Base-by-base conservation (phyloP, 2,797 vertebrate genomes). In the Yasuhikotakia modesta region DNA sequence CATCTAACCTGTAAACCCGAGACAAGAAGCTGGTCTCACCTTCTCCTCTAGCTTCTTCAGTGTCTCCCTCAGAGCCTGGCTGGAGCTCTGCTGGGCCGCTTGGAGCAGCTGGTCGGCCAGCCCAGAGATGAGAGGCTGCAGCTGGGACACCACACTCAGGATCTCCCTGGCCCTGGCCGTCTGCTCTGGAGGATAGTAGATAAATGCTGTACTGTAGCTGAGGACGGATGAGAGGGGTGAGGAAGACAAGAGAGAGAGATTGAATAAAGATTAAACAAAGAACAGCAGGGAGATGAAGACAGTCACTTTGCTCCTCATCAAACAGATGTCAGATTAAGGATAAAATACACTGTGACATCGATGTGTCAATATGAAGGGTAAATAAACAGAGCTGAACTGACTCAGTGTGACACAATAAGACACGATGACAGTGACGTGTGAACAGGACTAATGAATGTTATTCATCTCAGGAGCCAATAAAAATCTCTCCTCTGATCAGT, bases 161-260 rank as follows among this genome's bases (percentile, higher is more conserved):
- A 99, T 95, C 93, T 98, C 96, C 86, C 96, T 96, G 84, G 97
- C 97, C 91, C 96, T 97, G 79, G 96, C 95, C 82, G 95, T 99
- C 91, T 97, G 96, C 93, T 98, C 96, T 70, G 97, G 97, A 87
- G 97, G 96, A 91, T 98, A 99, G 93, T 99, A 99, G 94, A 99
- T 99, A 89, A 95, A 98, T 21, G 95, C 94, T 52, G 96, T 96
- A 90, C 96, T 99, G 93, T 89, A 95, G 89, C 88, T 94, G 81
- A 22, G 19, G 48, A 22, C 70, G 24, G 68, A 11, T 17, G 43
- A 21, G 35, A 14, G 27, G 22, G 76, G 3, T 17, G 63, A 67
- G 30, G 39, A 22, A 61, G 16, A 27, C 50, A 71, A 12, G 24
- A 3, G 19, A 5, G 17, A 30, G 53, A 48, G 17, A 48, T 12